Base-by-base conservation (phyloP, 2,888 invertebrate genomes). In the Epinotia ramella region DNA sequence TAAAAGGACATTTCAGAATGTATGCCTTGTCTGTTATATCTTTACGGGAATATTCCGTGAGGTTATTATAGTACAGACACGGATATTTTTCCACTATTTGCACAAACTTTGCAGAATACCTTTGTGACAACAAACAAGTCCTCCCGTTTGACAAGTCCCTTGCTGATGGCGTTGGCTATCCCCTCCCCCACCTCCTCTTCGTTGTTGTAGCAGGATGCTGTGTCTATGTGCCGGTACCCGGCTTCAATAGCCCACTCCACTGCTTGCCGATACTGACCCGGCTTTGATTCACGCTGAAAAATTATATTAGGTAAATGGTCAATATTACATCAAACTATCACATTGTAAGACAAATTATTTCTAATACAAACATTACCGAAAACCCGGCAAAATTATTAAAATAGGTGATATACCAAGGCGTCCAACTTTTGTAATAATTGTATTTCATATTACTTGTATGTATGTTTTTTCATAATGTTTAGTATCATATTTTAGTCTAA, bases 71-170 rank as follows among this genome's bases (percentile, higher is more conserved):
- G n/a, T n/a, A n/a, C n/a, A n/a, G n/a, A n/a, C n/a, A n/a, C n/a
- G n/a, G n/a, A n/a, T n/a, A n/a, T n/a, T n/a, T n/a, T n/a, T n/a
- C n/a, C n/a, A n/a, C n/a, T n/a, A n/a, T n/a, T n/a, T n/a, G n/a
- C n/a, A n/a, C n/a, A n/a, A n/a, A n/a, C n/a, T n/a, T n/a, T n/a
- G 3, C 12, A 66, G n/a, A 24, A 16, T 76, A 95, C 95, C 91
- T 95, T 95, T 9, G 95, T 95, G 3, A 95, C 95, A 59, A 95
- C 83, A 87, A 95, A 95, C 16, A 95, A 78, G 18, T 95, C 92
- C 7, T 94, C 91, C 70, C 95, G 87, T 12, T 86, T 92, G 0
- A 95, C 91, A 0, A 88, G 79, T 1, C 95, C 95, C 62, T 91
- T 87, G 28, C 91, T 87, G 4, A 95, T 95, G 80, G 94, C 94